A percentile compares a stretch with the other conserved stretches of the same genome.
phyloP scores from a whole-genome alignment of 2,113 vertebrate genomes.

The Plecotus auritus region DNA sequence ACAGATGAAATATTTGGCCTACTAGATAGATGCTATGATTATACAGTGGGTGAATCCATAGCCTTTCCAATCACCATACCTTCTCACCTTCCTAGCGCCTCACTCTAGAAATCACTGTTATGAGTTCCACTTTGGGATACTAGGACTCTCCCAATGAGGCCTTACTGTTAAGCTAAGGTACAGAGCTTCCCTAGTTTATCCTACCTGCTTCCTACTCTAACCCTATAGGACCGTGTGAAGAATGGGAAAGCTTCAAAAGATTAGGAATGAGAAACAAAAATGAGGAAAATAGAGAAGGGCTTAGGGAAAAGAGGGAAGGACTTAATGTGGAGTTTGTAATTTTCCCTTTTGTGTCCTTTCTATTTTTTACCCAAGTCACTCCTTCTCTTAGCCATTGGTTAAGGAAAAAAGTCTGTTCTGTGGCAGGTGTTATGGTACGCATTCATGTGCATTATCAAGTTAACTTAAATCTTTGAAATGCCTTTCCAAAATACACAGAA shows the following conservation, averaged over 20 bases:
- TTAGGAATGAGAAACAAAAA: not conserved
- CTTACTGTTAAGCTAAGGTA: not conserved
- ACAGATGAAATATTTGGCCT: not conserved
- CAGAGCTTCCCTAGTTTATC: not conserved
- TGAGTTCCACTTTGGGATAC: not conserved
- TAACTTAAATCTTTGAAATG: not conserved
- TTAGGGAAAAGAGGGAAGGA: not conserved
- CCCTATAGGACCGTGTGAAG: not conserved
- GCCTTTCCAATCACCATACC: not conserved
- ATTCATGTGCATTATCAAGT: not conserved
- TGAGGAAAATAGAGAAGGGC: not conserved
- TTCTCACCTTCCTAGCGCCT: not conserved
- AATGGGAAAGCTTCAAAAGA: not conserved
- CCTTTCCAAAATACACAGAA: constrained; percentile 2
- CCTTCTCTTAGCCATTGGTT: not conserved
- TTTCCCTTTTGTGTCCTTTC: not conserved
- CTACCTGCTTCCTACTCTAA: not conserved
- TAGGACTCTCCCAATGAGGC: not conserved
- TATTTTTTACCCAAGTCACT: not conserved
- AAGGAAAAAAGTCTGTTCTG: not conserved
- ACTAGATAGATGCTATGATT: not conserved
- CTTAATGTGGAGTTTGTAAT: not conserved
- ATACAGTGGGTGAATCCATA: not conserved
- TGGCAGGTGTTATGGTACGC: not conserved
- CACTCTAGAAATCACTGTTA: not conserved